Percentiles rank a stretch among this genome's conserved stretches.
These are phyloP conservation scores for Gonatopus flavifemur DNA, from an alignment of 1,140 invertebrate genomes.

Conservation along the genomic window DNA sequence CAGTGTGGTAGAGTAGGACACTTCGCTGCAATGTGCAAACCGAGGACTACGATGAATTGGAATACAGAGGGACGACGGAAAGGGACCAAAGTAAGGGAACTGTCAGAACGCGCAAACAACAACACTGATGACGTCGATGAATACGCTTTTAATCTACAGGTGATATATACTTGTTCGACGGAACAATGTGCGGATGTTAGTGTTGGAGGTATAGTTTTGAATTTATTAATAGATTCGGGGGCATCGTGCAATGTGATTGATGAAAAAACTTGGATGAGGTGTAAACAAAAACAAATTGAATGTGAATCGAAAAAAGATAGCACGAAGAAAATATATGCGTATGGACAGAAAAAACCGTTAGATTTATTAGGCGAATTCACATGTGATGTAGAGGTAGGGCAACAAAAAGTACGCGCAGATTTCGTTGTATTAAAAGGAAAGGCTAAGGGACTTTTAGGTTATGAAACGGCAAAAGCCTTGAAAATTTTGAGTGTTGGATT, in stretches of 20 bases:
- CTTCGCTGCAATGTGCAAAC: conserved; percentile 11
- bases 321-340: too few species aligned
- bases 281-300: too few species aligned
- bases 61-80: neutral
- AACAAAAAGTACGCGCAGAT: conserved; percentile 3
- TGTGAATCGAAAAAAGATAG: too few species aligned
- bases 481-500: too few species aligned
- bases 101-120: neutral
- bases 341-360: neutral
- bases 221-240: too few species aligned
- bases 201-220: too few species aligned
- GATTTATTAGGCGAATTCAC: neutral
- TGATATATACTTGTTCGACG: too few species aligned
- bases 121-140: too few species aligned
- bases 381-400: neutral
- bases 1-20: conserved; percentile 15
- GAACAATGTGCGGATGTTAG: too few species aligned
- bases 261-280: too few species aligned
- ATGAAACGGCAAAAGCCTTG: neutral
- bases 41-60: neutral
- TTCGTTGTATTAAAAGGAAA: conserved; percentile 1
- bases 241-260: too few species aligned
- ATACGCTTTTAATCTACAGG: too few species aligned
- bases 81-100: neutral
- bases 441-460: neutral